Base-by-base conservation (phyloP, 2,888 invertebrate species). In the Drosophila engyochracea region DNA sequence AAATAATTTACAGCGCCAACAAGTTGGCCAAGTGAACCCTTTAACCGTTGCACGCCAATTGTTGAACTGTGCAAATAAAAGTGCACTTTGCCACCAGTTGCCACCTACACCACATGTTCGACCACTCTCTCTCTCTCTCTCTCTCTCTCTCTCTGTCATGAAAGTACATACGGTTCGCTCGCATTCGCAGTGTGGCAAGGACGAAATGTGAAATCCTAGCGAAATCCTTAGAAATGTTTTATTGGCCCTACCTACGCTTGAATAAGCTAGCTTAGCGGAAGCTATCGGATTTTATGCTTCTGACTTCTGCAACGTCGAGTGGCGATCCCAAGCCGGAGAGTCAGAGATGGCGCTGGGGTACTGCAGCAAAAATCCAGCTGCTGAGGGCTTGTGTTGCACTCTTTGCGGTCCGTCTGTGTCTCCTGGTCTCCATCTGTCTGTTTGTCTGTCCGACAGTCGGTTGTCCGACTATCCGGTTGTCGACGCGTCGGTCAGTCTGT, bases 231-330 rank as follows among this genome's bases (percentile, higher is more conserved):
- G 89, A 90, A 89, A 90, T 91, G 90, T 90, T 90, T 90, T 90
- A 91, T 91, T 91, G 91, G 91, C 91, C 81, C 81, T 79, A 78
- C 78, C 80, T 85, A 83, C 88, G 91, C 91, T 81, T 81, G 89
- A 90, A 87, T 90, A 90, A 90, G 86, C 91, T 79, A 87, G 91
- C 90, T 90, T 90, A 91, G 91, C 89, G 91, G 87, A 91, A 90
- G 89, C 91, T 90, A 91, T 89, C 84, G 90, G 90, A 90, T 89
- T 90, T 90, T 90, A 91, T 90, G 91, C 87, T 91, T 81, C 77
- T 86, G 91, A 89, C 91, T 91, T 90, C 83, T 88, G 80, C 78
- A 90, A 73, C 76, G 81, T 68, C 41, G 70, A 75, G 82, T 57
- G 71, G 70, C 67, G 80, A 70, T 54, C 52, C 53, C 35, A 19